Percentiles rank a stretch among this genome's conserved stretches.
These are phyloP conservation scores for Catocala nupta DNA, from an alignment of 2,888 invertebrate genomes.

Conservation along the genomic window DNA sequence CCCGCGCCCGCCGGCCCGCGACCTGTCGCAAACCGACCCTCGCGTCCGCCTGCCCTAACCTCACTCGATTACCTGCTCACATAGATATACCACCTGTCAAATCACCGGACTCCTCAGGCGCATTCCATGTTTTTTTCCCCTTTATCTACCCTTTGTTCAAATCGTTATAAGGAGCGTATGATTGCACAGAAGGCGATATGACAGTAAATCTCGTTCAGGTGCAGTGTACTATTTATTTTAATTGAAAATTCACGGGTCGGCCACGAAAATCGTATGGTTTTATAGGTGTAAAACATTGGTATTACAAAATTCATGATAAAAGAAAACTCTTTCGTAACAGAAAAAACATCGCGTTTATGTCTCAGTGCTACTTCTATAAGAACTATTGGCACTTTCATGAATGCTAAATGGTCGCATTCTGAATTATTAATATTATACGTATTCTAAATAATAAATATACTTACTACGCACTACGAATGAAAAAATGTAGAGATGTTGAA, in stretches of 20 bases:
- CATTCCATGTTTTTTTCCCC: constrained; percentile 37
- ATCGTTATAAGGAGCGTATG: constrained; percentile 41
- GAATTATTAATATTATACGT: background rate
- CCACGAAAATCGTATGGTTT: constrained; percentile 6
- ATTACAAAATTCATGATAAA: background rate
- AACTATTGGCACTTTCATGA: background rate
- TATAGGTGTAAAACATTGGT: constrained; percentile 8
- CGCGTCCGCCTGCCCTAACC: constrained; percentile 73
- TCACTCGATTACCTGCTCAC: constrained; percentile 72
- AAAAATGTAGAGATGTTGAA: background rate
- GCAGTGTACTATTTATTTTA: constrained; percentile 40
- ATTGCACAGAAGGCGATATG: constrained; percentile 34
- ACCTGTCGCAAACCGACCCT: constrained; percentile 76
- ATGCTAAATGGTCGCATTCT: background rate
- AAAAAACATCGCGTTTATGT: background rate
- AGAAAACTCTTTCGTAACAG: background rate
- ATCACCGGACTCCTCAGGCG: constrained; percentile 46
- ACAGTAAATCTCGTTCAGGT: constrained; percentile 42
- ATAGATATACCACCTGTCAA: constrained; percentile 68
- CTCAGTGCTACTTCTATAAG: background rate
- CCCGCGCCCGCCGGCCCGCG: constrained; percentile 77
- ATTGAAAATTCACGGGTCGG: constrained; percentile 24
- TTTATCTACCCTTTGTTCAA: constrained; percentile 20
- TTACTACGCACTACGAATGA: background rate
- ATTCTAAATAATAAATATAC: background rate